A percentile compares a stretch with the other conserved stretches of the same genome.
Conservation (phyloP, 2,797 vertebrate genomes). For the Dendrocincla tyrannina region DNA sequence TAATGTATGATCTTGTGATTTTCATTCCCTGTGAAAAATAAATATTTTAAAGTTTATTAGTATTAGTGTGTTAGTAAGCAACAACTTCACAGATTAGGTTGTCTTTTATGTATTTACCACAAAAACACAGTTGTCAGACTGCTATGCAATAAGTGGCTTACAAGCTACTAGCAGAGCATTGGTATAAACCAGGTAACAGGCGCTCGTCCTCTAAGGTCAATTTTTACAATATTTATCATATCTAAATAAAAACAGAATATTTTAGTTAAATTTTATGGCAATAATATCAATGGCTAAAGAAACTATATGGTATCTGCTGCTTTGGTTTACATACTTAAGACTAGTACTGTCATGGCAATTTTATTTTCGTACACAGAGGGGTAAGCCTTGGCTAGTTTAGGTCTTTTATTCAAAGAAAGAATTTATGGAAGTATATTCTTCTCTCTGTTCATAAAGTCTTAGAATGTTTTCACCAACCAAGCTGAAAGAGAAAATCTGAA, state of each 20-base stretch:
- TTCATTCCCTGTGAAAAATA: background rate
- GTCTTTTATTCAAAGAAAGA: background rate
- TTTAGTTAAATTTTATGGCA: background rate
- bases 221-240: conserved; percentile 20
- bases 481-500: background rate
- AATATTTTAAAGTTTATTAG: background rate
- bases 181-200: conserved; percentile 33
- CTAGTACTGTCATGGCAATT: background rate
- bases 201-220: conserved; percentile 3
- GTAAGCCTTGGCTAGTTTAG: background rate
- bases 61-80: background rate
- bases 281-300: background rate
- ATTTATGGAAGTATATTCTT: background rate
- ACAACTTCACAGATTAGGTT: background rate
- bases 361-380: background rate
- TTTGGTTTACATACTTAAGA: background rate
- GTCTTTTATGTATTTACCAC: background rate
- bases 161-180: background rate
- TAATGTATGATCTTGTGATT: background rate
- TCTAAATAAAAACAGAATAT: background rate
- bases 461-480: background rate
- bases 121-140: background rate
- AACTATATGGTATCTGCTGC: background rate
- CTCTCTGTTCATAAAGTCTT: background rate
- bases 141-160: conserved; percentile 26